phyloP scores from a whole-genome alignment of 2,797 vertebrate genomes.

The Poeciliopsis gracilis region DNA sequence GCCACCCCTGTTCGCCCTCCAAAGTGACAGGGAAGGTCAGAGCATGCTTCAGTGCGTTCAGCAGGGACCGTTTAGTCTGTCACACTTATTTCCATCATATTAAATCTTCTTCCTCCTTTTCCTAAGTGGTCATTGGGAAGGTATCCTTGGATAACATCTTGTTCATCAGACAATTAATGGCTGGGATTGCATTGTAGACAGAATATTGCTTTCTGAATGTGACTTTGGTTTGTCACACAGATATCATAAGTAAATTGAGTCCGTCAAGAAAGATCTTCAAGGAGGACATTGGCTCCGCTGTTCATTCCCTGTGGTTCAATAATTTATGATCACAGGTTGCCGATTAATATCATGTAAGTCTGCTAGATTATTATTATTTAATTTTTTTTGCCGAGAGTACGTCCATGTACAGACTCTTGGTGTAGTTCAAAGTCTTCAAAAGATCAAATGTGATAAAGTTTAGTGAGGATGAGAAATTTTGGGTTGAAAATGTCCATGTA shows the following conservation, averaged over 20 bases:
- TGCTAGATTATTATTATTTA: conserved; percentile 12
- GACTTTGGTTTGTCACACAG: conserved; percentile 70
- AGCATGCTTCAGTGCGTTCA: conserved; percentile 63
- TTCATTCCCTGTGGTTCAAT: conserved; percentile 60
- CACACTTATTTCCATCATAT: conserved; percentile 81
- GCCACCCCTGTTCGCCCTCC: conserved; percentile 68
- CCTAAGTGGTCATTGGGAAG: conserved; percentile 66
- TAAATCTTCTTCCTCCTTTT: conserved; percentile 67
- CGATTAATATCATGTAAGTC: conserved; percentile 48
- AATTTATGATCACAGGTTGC: conserved; percentile 56
- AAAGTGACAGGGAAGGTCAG: conserved; percentile 77
- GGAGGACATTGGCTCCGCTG: conserved; percentile 45
- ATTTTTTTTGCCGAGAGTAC: conserved; percentile 28
- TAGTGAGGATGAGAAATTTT: conserved; percentile 31
- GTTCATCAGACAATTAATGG: conserved; percentile 75
- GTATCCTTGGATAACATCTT: conserved; percentile 75
- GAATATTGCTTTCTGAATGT: conserved; percentile 73
- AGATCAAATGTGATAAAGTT: background rate
- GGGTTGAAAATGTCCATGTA: conserved; percentile 10
- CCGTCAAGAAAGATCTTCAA: conserved; percentile 46
- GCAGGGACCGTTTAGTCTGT: conserved; percentile 69
- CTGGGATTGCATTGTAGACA: conserved; percentile 56
- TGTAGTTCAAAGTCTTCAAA: background rate
- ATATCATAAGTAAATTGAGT: conserved; percentile 55
- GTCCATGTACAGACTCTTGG: background rate